Evolutionary conservation across 2,888 invertebrate genomes (phyloP), one percentile per base, ranked within the genome.

Genomic region (Cordilura impudica): DNA sequence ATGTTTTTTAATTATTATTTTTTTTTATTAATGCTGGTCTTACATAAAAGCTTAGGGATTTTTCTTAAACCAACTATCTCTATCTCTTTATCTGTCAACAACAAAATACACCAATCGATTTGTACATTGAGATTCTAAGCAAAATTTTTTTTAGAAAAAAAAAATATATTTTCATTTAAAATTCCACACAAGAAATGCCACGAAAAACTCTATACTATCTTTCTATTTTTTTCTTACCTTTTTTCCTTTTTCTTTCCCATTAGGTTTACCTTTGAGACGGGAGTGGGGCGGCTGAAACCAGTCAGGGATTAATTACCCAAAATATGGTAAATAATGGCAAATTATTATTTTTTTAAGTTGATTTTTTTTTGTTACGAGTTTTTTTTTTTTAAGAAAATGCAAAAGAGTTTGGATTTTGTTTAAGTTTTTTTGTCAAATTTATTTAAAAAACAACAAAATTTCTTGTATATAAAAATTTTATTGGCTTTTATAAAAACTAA

Each of bases 271-370:
- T 90, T 90, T 90, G 90, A 90, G 90, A 90, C 90, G 90, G 90
- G 90, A 90, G 88, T 90, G 90, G 90, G 90, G 90, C 90, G 90
- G 90, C 90, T 90, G 90, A 90, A 89, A 90, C 90, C 88, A 90
- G 90, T 90, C 90, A 90, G 89, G 90, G 90, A 88, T 88, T 90
- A 89, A 90, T 90, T 89, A 90, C 90, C 89, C 90, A 90, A 89
- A 90, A 90, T 89, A 90, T 90, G 90, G 90, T 90, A 90, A 90
- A 88, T 90, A 90, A 86, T 84, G 75, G 75, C 69, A 76, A 76
- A 63, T 77, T 79, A 69, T 76, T 81, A 72, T 82, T 81, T 74
- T 78, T 82, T 81, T 78, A 78, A 75, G 76, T 71, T 79, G 43
- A 74, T 76, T 81, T 75, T 53, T 54, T 77, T 82, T 47, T 54